Evolutionary conservation across 1,140 invertebrate genomes (phyloP).

Genomic region (Megalonaias nervosa): DNA sequence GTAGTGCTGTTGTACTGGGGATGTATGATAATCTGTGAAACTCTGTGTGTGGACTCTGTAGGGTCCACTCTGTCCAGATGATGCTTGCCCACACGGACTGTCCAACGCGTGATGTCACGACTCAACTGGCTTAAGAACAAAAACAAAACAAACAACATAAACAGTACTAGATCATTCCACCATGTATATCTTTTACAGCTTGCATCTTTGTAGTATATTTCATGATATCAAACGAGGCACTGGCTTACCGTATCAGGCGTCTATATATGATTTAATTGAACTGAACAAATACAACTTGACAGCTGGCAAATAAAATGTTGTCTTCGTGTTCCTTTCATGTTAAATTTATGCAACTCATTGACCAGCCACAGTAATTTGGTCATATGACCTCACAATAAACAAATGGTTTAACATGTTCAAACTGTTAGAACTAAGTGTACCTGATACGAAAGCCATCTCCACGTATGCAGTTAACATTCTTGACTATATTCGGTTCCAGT

Average conservation of each 20-base stretch:
- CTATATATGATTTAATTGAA: background rate
- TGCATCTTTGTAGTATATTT: background rate
- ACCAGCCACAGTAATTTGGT: too few species aligned
- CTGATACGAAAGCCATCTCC: too few species aligned
- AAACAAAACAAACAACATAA: background rate
- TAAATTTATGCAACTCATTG: too few species aligned
- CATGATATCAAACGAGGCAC: background rate
- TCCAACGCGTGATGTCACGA: background rate
- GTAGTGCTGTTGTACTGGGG: constrained; percentile 19
- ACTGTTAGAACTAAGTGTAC: too few species aligned
- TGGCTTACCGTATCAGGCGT: background rate
- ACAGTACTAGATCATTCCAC: background rate
- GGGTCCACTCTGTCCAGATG: constrained; percentile 14
- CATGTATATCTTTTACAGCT: background rate
- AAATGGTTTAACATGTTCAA: too few species aligned
- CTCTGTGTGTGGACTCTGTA: constrained; percentile 11
- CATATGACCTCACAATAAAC: too few species aligned
- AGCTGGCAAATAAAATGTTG: too few species aligned
- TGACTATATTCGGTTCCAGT: too few species aligned
- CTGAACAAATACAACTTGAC: too few species aligned
- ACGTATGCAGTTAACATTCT: too few species aligned
- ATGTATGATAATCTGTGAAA: constrained; percentile 14
- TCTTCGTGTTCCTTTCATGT: too few species aligned
- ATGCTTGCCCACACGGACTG: constrained; percentile 29
- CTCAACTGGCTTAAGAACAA: background rate